Evolutionary conservation across 2,113 vertebrate genomes (phyloP).

Genomic region (Odobenus rosmarus): DNA sequence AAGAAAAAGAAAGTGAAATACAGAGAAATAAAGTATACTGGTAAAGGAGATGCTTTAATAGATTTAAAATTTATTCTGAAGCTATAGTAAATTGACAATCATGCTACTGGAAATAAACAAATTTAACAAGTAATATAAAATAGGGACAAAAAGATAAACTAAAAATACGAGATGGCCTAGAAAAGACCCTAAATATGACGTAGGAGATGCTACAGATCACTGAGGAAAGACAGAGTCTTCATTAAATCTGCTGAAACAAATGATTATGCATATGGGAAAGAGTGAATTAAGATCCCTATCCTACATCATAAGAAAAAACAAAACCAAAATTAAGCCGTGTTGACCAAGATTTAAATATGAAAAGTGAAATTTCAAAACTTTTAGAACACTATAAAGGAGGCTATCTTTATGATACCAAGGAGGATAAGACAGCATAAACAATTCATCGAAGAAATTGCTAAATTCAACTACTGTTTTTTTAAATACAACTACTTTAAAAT

Average conservation of each 20-base stretch:
- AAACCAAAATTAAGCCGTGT: background rate
- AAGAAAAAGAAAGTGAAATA: background rate
- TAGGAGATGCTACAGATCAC: background rate
- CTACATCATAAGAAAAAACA: background rate
- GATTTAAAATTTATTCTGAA: background rate
- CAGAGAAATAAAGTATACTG: background rate
- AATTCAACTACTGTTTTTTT: background rate
- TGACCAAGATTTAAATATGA: background rate
- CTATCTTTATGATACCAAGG: background rate
- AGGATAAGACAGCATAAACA: background rate
- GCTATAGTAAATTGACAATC: background rate
- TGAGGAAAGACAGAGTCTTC: background rate
- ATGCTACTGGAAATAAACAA: background rate
- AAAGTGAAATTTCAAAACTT: background rate
- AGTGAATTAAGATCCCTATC: background rate
- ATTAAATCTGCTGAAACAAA: background rate
- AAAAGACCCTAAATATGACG: background rate
- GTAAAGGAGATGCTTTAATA: background rate
- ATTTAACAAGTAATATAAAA: background rate
- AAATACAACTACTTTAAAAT: background rate
- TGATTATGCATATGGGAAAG: background rate
- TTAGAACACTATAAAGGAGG: background rate
- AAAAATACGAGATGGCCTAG: background rate
- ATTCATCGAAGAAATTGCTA: background rate
- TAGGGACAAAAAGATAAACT: background rate